These are phyloP conservation scores for Anorthoa munda DNA, from an alignment of 2,888 invertebrate species.

Conservation along the genomic window DNA sequence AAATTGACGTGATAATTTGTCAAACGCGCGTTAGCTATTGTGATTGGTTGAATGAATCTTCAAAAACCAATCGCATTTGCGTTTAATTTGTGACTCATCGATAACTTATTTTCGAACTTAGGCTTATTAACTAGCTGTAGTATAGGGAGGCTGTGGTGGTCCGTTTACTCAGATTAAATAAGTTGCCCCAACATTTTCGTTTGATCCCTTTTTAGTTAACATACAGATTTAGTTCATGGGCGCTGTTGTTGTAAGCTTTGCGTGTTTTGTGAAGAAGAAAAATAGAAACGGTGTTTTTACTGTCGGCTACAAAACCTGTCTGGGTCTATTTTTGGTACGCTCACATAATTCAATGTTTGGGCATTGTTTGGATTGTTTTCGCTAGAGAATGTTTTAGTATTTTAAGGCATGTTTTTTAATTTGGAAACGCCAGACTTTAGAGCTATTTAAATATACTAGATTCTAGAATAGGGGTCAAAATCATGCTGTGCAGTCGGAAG, in stretches of 20 bases:
- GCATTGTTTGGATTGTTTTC: not conserved
- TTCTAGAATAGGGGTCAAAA: too few species aligned
- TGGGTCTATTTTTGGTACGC: not conserved
- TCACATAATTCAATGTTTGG: not conserved
- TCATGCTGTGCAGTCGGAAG: too few species aligned
- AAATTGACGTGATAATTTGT: not conserved
- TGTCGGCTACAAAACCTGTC: not conserved
- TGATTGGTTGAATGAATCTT: too few species aligned
- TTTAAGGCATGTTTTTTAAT: not conserved
- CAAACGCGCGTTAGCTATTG: not conserved
- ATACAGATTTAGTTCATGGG: conserved; percentile 30
- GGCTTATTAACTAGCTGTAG: conserved; percentile 36
- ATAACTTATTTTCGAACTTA: not conserved
- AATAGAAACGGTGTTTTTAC: not conserved
- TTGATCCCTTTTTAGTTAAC: conserved; percentile 55
- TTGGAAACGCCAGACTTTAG: not conserved
- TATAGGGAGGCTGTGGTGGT: conserved; percentile 20
- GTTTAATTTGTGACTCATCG: too few species aligned
- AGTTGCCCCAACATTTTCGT: conserved; percentile 49
- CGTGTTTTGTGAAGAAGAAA: conserved; percentile 6
- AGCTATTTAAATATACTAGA: too few species aligned
- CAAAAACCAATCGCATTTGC: too few species aligned
- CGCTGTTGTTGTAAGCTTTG: conserved; percentile 11
- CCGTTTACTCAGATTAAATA: conserved; percentile 52
- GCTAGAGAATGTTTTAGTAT: not conserved